phyloP scores from a whole-genome alignment of 1,140 invertebrate genomes.

The Laupala kohalensis region DNA sequence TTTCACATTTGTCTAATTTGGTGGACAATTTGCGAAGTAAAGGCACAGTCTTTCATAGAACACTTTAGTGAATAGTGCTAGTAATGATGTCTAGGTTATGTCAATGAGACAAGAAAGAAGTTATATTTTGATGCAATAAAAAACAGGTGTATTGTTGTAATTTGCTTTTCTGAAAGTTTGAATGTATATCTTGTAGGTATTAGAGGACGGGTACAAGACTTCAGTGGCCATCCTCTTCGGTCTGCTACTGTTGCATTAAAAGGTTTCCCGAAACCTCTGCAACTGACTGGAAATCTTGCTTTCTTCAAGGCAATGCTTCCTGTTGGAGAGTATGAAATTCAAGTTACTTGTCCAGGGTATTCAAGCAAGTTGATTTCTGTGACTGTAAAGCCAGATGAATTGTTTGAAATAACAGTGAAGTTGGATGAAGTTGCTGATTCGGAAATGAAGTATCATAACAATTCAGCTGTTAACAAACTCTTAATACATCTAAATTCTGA shows the following conservation, averaged over 20 bases:
- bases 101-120: too few species aligned
- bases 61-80: too few species aligned
- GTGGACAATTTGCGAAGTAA: too few species aligned
- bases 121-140: too few species aligned
- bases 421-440: neutral
- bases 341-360: neutral
- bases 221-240: slow-evolving; percentile 26
- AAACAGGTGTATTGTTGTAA: too few species aligned
- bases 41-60: too few species aligned
- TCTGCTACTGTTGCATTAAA: slow-evolving; percentile 33
- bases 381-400: neutral
- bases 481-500: neutral
- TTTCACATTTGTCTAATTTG: too few species aligned
- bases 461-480: neutral
- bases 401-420: neutral
- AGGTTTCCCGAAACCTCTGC: slow-evolving; percentile 27
- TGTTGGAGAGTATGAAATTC: slow-evolving; percentile 15
- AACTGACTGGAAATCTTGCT: slow-evolving; percentile 18
- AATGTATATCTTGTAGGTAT: slow-evolving; percentile 27
- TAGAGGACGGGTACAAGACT: slow-evolving; percentile 35
- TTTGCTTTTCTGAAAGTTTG: too few species aligned
- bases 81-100: too few species aligned
- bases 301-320: slow-evolving; percentile 18
- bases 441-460: neutral
- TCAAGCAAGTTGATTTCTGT: neutral